Percentiles rank a stretch among this genome's conserved stretches.
Evolutionary conservation across 2,113 vertebrate genomes (phyloP).

Genomic region (Solea solea): DNA sequence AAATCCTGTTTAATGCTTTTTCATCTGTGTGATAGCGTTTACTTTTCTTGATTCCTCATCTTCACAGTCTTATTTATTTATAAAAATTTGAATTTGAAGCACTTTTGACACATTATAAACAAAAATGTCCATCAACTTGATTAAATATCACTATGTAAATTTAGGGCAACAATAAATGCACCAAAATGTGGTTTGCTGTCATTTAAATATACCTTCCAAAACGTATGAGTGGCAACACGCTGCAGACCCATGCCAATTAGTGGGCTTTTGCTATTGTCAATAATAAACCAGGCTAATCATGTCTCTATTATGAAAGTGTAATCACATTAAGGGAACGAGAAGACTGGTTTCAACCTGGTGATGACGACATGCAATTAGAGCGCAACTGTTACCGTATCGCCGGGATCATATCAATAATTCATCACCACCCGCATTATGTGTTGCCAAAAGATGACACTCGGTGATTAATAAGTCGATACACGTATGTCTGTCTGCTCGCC

Average conservation of each 20-base stretch:
- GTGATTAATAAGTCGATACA: constrained; percentile 60
- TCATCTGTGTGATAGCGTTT: too few species aligned
- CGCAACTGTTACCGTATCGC: constrained; percentile 58
- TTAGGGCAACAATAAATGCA: neutral
- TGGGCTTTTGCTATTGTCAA: constrained; percentile 62
- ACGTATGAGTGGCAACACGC: constrained; percentile 40
- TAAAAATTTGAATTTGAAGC: too few species aligned
- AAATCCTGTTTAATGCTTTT: too few species aligned
- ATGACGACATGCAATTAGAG: constrained; percentile 78
- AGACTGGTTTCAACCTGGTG: constrained; percentile 70
- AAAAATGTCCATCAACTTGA: neutral
- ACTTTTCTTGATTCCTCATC: too few species aligned
- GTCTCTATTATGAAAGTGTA: constrained; percentile 72
- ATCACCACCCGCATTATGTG: constrained; percentile 57
- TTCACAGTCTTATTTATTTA: too few species aligned
- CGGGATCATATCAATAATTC: constrained; percentile 75
- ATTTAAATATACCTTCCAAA: constrained; percentile 34
- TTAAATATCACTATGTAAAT: neutral
- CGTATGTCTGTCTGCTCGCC: constrained; percentile 43
- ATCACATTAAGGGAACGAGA: constrained; percentile 71
- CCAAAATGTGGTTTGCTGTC: neutral
- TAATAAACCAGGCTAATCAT: constrained; percentile 71
- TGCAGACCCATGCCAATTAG: constrained; percentile 57
- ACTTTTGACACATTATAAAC: too few species aligned
- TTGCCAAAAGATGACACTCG: constrained; percentile 57